Evolutionary conservation across 2,797 vertebrate species (phyloP), one percentile per base, ranked within the genome.

Genomic region (Macrochelys suwanniensis): DNA sequence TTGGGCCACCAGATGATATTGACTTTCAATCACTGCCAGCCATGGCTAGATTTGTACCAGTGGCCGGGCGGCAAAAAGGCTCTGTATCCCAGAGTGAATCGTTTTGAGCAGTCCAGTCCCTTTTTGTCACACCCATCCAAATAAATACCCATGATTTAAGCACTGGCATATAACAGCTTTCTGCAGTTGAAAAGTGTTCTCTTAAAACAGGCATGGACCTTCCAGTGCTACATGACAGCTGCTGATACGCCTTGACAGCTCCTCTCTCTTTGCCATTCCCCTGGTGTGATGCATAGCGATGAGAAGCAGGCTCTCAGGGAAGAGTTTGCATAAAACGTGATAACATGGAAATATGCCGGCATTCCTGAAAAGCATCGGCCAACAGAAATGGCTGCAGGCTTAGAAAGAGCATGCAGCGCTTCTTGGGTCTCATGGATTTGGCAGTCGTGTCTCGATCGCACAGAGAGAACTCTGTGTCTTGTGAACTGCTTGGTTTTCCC

Each of bases 1-100:
- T 74, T 97, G 61, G 61, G 8, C 15, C 33, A 65, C 61, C 61
- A 19, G 61, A 9, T n/a, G 92, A 97, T 95, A 88, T 68, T 83
- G 91, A 97, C 90, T 96, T 97, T 96, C 85, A 96, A 94, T 92
- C 80, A 82, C 89, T 97, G 96, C 96, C 97, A 97, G 94, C 95
- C 77, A 93, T 94, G 83, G 91, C 53, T 76, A 87, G 89, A 94
- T 97, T 96, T 94, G 59, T 94, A 93, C 93, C 82, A 68, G 93
- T 80, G 94, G 94, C 59, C 85, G 93, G 51, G 94, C 89, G 93
- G 82, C 33, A 89, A 95, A 96, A 97, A 95, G 51, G 49, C 74
- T 92, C 94, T 94, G 23, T 85, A 94, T 95, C 96, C 84, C 94
- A 94, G 95, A 87, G 93, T 89, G 96, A 96, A 96, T 94, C 74